Evolutionary conservation across 30 jellyfish, hydroid and myxozoan genomes (phyloP).

Genomic region (Cassiopea xamachana): DNA sequence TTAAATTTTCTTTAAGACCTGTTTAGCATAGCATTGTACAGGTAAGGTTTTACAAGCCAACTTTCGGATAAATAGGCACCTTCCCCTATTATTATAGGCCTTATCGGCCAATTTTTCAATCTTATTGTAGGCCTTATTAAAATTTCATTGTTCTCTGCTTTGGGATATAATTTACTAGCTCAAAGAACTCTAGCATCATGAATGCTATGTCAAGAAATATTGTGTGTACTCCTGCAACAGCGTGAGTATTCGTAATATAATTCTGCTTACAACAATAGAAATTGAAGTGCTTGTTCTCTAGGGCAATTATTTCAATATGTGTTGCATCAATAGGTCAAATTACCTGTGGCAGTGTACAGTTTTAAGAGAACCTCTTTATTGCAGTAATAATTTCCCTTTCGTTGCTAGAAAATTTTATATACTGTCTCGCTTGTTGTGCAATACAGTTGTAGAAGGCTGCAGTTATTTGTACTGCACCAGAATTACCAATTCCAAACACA

Average conservation of each 20-base stretch:
- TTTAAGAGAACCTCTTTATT: conserved; percentile 1
- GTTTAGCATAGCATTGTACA: conserved; percentile 29
- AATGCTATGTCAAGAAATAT: conserved; percentile 40
- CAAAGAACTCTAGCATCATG: conserved; percentile 72
- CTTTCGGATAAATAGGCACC: background rate
- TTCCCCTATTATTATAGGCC: too few species aligned
- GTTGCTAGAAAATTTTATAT: conserved; percentile 34
- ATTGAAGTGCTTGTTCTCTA: conserved; percentile 22
- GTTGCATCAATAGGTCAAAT: conserved; percentile 71
- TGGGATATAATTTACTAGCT: background rate
- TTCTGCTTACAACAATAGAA: conserved; percentile 53
- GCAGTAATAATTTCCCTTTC: conserved; percentile 58
- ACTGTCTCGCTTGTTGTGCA: conserved; percentile 3
- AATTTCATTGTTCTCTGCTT: conserved; percentile 28
- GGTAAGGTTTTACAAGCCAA: conserved; percentile 56
- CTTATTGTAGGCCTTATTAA: conserved; percentile 7
- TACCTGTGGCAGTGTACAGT: conserved; percentile 62
- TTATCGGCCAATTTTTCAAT: background rate
- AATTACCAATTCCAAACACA: too few species aligned
- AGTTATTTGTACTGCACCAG: too few species aligned
- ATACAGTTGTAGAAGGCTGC: too few species aligned
- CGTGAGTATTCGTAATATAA: conserved; percentile 57
- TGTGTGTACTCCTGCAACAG: conserved; percentile 46
- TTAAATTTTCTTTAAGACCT: background rate
- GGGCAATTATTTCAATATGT: conserved; percentile 47